Percentiles rank a stretch among this genome's conserved stretches.
phyloP scores from a whole-genome alignment of 2,888 invertebrate species.

The Apoderus coryli region DNA sequence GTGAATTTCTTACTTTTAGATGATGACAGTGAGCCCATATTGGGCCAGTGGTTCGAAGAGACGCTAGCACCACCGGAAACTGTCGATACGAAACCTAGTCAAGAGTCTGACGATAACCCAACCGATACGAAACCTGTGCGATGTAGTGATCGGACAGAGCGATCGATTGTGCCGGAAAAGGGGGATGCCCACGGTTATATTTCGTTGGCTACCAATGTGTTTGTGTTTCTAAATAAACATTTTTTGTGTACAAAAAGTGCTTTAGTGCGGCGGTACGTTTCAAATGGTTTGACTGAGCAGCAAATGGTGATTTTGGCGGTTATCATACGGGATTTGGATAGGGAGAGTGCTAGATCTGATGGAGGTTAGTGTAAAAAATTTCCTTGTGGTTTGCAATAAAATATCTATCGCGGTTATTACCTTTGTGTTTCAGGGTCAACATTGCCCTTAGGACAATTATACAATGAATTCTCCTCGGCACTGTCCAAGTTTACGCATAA shows the following conservation, averaged over 20 bases:
- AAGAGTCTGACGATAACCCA: slow-evolving; percentile 36
- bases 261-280: slow-evolving; percentile 51
- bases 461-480: slow-evolving; percentile 62
- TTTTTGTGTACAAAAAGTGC: slow-evolving; percentile 58
- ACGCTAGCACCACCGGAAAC: slow-evolving; percentile 71
- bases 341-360: slow-evolving; percentile 75
- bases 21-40: slow-evolving; percentile 69
- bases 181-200: slow-evolving; percentile 75
- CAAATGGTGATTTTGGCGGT: slow-evolving; percentile 81
- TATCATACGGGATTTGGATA: slow-evolving; percentile 79
- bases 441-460: slow-evolving; percentile 50
- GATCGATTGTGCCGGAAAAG: slow-evolving; percentile 60
- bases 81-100: slow-evolving; percentile 41
- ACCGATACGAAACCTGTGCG: slow-evolving; percentile 28
- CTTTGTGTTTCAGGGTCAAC: slow-evolving; percentile 6
- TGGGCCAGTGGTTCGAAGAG: slow-evolving; percentile 91
- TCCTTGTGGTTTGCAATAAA: slow-evolving; percentile 2
- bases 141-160: slow-evolving; percentile 28
- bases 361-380: slow-evolving; percentile 35
- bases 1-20: slow-evolving; percentile 32
- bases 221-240: slow-evolving; percentile 72
- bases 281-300: slow-evolving; percentile 63
- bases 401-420: too few relatives aligned
- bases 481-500: slow-evolving; percentile 70
- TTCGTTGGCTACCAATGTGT: slow-evolving; percentile 71